Evolutionary conservation across 2,797 vertebrate species (phyloP).

Genomic region (Okamejei kenojei): DNA sequence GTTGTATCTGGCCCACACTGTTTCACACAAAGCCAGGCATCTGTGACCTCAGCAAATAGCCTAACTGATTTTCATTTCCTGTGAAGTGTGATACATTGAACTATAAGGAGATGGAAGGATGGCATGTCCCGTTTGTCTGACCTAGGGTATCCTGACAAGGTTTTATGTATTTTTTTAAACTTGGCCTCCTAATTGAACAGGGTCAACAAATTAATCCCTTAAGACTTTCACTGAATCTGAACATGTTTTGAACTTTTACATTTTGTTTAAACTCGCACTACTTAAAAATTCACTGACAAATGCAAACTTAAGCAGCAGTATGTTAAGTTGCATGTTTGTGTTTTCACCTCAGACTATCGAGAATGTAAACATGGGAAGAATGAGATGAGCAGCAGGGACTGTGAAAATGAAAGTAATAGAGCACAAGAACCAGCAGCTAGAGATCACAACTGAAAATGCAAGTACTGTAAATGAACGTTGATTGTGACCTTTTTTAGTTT

Average conservation of each 20-base stretch:
- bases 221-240: background rate
- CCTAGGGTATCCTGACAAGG: background rate
- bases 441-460: background rate
- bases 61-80: slow-evolving; percentile 32
- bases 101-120: slow-evolving; percentile 12
- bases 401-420: background rate
- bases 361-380: no score
- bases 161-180: slow-evolving; percentile 5
- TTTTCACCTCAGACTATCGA: background rate
- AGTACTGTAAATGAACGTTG: no score
- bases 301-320: background rate
- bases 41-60: slow-evolving; percentile 27
- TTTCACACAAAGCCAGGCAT: background rate
- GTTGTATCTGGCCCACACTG: background rate
- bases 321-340: background rate
- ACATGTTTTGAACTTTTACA: background rate
- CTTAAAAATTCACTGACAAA: background rate
- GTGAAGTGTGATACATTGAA: background rate
- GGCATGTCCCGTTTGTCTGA: background rate
- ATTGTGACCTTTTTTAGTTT: background rate
- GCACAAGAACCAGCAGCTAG: background rate
- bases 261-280: background rate
- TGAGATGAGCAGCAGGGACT: background rate
- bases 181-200: slow-evolving; percentile 18
- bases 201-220: slow-evolving; percentile 11